Evolutionary conservation across 2,797 vertebrate genomes (phyloP), one percentile per base, ranked within the genome.

Genomic region (Thamnophis elegans): DNA sequence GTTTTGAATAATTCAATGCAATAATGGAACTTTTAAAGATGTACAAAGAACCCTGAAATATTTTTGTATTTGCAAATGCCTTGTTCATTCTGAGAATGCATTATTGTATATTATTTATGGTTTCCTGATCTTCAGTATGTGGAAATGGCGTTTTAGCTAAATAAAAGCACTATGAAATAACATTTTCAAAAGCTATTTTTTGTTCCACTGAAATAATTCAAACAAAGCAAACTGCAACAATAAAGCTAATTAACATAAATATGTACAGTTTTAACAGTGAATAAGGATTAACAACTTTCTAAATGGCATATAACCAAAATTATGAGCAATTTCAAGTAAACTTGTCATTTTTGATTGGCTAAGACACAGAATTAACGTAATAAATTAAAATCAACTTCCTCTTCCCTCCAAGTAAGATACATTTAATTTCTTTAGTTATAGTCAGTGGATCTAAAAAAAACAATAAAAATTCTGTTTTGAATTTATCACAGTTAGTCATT

Each of bases 1-100:
- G 32, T 88, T 90, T 47, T 89, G 92, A 90, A 92, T 92, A 94
- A 92, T 93, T 92, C 85, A 91, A 22, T 90, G 82, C 89, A 88
- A 92, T 92, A 87, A 86, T 47, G 47, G 56, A 16, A 91, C 54
- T 82, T 47, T 88, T 93, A 92, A 85, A 92, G 53, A 91, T 85
- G 89, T 0, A 8, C 89, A 47, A 89, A 89, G 93, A 94, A 59
- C 60, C 5, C 25, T 87, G n/a, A n/a, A 85, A 91, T 91, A n/a
- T 90, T 85, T 56, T 56, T 82, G 55, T 85, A 91, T 68, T 82
- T 68, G 85, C 55, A 65, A 87, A 54, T 55, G 86, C 47, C 55
- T 93, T 92, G 47, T 73, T 92, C 59, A 47, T 93, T 73, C 18
- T 82, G 60, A 22, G 55, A 78, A 91, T 92, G 20, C 73, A 89